Evolutionary conservation across 2,113 vertebrate genomes (phyloP).

Genomic region (Zosterops lateralis): DNA sequence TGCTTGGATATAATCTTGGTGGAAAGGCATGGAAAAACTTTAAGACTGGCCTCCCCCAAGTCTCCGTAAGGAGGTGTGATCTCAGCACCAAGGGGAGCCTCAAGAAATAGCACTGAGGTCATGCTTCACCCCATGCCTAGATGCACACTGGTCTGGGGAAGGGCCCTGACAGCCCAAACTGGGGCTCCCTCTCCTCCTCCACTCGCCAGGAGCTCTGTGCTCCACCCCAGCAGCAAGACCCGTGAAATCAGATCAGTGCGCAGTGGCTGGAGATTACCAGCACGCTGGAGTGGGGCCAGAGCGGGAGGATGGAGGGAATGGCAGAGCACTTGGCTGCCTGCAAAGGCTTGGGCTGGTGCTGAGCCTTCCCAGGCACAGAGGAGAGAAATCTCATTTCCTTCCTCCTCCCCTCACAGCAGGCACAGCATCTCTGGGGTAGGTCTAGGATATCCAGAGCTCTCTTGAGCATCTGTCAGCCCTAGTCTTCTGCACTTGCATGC

Average conservation of each 20-base stretch:
- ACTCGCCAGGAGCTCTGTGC: fast-evolving
- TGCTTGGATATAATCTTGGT: not conserved
- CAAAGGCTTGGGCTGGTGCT: not conserved
- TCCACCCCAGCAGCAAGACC: not conserved
- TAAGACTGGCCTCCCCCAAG: not conserved
- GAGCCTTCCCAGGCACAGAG: not conserved
- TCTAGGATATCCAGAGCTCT: slow-evolving; percentile 23
- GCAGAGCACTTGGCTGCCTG: not conserved
- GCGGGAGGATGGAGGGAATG: not conserved
- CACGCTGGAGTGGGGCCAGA: not conserved
- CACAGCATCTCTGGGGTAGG: slow-evolving; percentile 19
- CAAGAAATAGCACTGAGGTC: not conserved
- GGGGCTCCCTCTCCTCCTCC: not conserved
- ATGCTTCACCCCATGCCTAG: not conserved
- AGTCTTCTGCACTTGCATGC: not conserved
- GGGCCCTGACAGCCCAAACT: not conserved
- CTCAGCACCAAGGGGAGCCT: not conserved
- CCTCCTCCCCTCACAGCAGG: not conserved
- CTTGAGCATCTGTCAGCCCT: slow-evolving; percentile 9
- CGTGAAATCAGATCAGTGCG: slow-evolving; percentile 32
- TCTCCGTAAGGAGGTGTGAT: not conserved
- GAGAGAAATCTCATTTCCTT: slow-evolving; percentile 41
- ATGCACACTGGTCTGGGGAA: not conserved
- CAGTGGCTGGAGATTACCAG: slow-evolving; percentile 35
- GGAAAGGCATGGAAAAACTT: not conserved